These are phyloP conservation scores for Bhutanitis thaidina DNA, from an alignment of 2,888 invertebrate species.

Conservation along the genomic window DNA sequence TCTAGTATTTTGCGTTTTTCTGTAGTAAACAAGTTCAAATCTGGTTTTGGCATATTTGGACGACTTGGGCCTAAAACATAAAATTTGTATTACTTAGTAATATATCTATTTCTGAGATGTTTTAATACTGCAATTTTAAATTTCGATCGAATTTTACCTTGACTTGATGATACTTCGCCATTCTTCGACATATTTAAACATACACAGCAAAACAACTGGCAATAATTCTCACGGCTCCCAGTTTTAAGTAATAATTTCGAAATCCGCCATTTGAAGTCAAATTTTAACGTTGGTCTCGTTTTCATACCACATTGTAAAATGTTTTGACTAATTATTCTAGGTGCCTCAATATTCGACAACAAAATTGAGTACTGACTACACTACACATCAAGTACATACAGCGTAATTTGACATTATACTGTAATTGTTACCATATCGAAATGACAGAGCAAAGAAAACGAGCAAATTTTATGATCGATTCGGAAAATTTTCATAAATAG, in stretches of 20 bases:
- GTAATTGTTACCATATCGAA: conserved; percentile 3
- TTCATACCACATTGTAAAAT: conserved; percentile 36
- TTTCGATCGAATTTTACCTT: conserved; percentile 55
- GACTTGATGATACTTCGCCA: conserved; percentile 84
- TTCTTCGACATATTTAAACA: conserved; percentile 84
- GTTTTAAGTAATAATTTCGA: conserved; percentile 43
- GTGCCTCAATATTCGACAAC: conserved; percentile 26
- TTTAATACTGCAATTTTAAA: not conserved
- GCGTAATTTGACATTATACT: conserved; percentile 15
- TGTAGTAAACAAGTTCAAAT: conserved; percentile 64
- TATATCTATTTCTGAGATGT: conserved; percentile 3
- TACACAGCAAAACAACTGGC: conserved; percentile 28
- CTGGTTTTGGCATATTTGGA: conserved; percentile 66
- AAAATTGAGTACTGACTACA: conserved; percentile 17
- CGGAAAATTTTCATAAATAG: too few relatives aligned
- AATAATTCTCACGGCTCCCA: conserved; percentile 48
- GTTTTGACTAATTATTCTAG: conserved; percentile 26
- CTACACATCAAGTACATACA: too few relatives aligned
- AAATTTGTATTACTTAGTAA: not conserved
- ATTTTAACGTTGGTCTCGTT: conserved; percentile 42
- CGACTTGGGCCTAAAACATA: conserved; percentile 61
- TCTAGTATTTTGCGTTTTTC: conserved; percentile 82
- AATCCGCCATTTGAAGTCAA: conserved; percentile 63
- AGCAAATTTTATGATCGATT: too few relatives aligned
- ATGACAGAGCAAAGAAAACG: too few relatives aligned